A percentile compares a stretch with the other conserved stretches of the same genome.
Conservation (phyloP, 2,888 invertebrate species). For the Leptinotarsa juncta region DNA sequence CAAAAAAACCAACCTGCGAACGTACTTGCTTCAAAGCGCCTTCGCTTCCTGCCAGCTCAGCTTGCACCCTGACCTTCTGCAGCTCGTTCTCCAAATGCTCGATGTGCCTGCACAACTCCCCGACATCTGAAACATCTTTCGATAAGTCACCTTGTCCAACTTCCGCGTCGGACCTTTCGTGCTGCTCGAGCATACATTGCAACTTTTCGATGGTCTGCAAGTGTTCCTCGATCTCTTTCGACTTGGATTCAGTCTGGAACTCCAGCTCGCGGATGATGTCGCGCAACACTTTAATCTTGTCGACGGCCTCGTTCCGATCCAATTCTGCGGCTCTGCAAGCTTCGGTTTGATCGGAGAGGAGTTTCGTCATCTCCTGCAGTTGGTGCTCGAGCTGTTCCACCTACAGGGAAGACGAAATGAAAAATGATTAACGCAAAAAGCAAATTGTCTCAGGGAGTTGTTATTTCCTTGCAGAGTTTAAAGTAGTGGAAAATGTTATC, state of each 20-base stretch:
- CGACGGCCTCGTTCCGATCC: conserved; percentile 80
- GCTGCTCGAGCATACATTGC: conserved; percentile 65
- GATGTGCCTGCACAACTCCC: conserved; percentile 66
- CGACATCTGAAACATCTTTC: conserved; percentile 63
- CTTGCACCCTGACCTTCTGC: conserved; percentile 57
- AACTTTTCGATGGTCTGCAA: conserved; percentile 68
- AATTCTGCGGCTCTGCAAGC: conserved; percentile 75
- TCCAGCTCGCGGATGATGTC: conserved; percentile 85
- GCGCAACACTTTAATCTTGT: conserved; percentile 78
- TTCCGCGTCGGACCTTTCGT: conserved; percentile 32
- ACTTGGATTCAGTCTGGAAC: conserved; percentile 77
- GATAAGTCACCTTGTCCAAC: conserved; percentile 61
- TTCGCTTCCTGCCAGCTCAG: conserved; percentile 63
- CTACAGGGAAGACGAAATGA: conserved; percentile 64
- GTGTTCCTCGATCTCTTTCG: conserved; percentile 71
- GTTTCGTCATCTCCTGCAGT: conserved; percentile 75
- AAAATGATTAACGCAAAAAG: background rate
- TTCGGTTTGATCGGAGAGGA: conserved; percentile 72
- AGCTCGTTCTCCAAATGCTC: conserved; percentile 65
- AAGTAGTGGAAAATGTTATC: no score
- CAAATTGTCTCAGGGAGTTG: background rate
- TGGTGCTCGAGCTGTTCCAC: conserved; percentile 84
- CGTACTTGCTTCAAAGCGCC: conserved; percentile 64
- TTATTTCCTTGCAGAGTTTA: background rate
- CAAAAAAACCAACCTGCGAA: conserved; percentile 61